phyloP scores from a whole-genome alignment of 2,113 vertebrate species.

The Pungitius pungitius region DNA sequence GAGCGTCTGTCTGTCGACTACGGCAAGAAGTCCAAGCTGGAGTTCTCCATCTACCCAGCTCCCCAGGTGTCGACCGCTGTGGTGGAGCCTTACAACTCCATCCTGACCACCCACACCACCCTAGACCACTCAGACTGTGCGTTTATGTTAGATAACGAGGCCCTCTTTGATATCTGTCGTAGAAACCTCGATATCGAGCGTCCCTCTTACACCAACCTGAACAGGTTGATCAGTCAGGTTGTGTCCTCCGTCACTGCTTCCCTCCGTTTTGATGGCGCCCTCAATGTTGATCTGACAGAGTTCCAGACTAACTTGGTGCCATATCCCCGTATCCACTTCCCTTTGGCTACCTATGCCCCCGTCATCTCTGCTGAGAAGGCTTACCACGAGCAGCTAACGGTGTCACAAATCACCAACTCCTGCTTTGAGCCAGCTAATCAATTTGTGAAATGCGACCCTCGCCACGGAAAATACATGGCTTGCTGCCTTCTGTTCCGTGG shows the following conservation, averaged over 20 bases:
- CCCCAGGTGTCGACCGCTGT: conserved; percentile 86
- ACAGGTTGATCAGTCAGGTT: conserved; percentile 77
- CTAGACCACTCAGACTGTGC: conserved; percentile 88
- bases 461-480: conserved; percentile 87
- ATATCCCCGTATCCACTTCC: no score
- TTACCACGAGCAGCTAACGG: no score
- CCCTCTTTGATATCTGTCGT: conserved; percentile 86
- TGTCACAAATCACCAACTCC: no score
- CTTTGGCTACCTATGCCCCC: no score
- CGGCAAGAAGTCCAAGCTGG: conserved; percentile 86
- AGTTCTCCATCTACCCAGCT: conserved; percentile 85
- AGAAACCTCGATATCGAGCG: conserved; percentile 85
- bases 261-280: no score
- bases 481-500: conserved; percentile 84
- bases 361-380: no score
- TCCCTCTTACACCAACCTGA: conserved; percentile 84
- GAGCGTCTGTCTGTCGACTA: no score
- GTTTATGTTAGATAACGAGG: conserved; percentile 88
- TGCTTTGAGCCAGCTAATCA: no score
- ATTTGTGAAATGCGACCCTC: no score
- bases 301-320: conserved; percentile 86
- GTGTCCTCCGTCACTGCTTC: conserved; percentile 81
- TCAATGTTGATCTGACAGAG: conserved; percentile 89
- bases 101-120: conserved; percentile 84
- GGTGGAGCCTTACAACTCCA: conserved; percentile 91